Evolutionary conservation across 2,888 invertebrate species (phyloP), one percentile per base, ranked within the genome.

Genomic region (Clostera curtula): DNA sequence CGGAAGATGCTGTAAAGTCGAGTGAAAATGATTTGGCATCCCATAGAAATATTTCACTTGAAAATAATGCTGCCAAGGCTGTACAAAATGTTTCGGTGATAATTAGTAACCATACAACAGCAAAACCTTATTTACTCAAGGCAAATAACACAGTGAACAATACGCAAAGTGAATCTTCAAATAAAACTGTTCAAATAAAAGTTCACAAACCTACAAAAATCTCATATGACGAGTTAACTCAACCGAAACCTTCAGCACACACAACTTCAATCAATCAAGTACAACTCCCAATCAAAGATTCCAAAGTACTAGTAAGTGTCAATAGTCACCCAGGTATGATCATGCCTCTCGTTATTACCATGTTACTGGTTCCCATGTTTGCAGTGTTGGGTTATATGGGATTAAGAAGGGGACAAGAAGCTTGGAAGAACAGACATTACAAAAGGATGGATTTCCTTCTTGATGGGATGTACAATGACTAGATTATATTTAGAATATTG

Each of bases 381-480:
- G 88, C 89, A 18, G 85, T 90, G 22, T 75, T 90, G 24, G 86
- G 89, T 9, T 89, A 89, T 32, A 84, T 91, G 63, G 80, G 89
- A 12, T 84, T 90, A 32, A 88, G 89, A 44, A 82, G 89, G 41
- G 89, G 93, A n/a, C 85, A 89, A 45, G 93, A 94, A 59, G 92
- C 92, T 61, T 94, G 94, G 93, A 89, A 90, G 49, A 92, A 93
- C 43, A 86, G 94, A 46, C 93, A 95, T 68, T 95, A 95, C 56
- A 88, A 92, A 39, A 85, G 93, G 61, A 94, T 95, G 93, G 94
- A 95, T 70, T 94, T 93, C 59, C 85, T 95, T 7, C 90, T 95
- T 29, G 94, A 95, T 70, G 95, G 94, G 50, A 93, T 95, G 91
- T 95, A 95, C 59, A 93, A 93, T 75, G 93, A 93, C 60, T 93